Base-by-base conservation (phyloP, 2,797 vertebrate species). In the Zalophus californianus region DNA sequence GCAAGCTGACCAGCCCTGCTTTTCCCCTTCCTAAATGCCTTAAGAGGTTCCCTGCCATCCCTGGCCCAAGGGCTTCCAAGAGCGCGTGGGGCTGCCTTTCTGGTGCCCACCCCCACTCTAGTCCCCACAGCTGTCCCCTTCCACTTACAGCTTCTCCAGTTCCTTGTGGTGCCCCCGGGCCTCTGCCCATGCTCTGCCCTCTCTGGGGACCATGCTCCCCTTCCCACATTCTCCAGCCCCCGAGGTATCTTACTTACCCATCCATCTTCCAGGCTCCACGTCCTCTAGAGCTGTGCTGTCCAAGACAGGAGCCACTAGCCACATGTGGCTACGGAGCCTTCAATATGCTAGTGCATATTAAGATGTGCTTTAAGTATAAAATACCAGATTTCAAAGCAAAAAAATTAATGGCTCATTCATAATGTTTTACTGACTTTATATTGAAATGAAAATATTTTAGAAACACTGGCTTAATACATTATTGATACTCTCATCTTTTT, bases 381-480 rank as follows among this genome's bases (percentile, higher is more conserved):
- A 90, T 41, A 90, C 21, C 54, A 92, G 72, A 80, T 62, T 92
- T 68, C 80, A 96, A 92, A 86, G 16, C 60, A 88, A 60, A 75
- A 29, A 29, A 16, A 70, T 72, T 60, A 91, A 88, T 32, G 44
- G 56, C 25, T 60, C 64, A 18, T 50, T 94, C 32, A 41, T 80
- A 52, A 70, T 58, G 87, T 95, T 96, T 72, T 77, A 50, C 25
- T 84, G 64, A 89, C 73, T 97, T 91, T 86, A 91, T 84, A 80
- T 13, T 91, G 54, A 83, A 93, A 77, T 84, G 50, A 87, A 97
- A 95, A 73, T 77, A 94, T 32, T 94, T 88, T n/a, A 50, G 50
- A 70, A 92, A 58, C 38, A n/a, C 5, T 80, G 18, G 9, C 27
- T 77, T 97, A 92, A 72, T 41, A 77, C 13, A 38, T 82, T 41